phyloP scores from a whole-genome alignment of 2,888 invertebrate species.

The Plebejus argus region DNA sequence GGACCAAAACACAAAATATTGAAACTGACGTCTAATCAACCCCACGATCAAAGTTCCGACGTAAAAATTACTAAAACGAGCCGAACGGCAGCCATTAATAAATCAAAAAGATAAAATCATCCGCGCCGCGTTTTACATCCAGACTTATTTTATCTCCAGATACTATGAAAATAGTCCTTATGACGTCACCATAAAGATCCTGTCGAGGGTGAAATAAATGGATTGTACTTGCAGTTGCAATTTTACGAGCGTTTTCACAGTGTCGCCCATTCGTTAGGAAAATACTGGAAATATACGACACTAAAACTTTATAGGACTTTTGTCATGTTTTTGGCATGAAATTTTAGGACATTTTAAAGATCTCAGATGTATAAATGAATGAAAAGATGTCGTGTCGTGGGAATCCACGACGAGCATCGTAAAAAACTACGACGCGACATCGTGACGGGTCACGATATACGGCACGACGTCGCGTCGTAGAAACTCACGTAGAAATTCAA shows the following conservation, averaged over 20 bases:
- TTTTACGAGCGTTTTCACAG: slow-evolving; percentile 18
- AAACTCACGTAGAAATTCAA: too few species aligned
- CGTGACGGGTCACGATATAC: too few species aligned
- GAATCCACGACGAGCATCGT: too few species aligned
- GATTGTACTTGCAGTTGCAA: slow-evolving; percentile 5
- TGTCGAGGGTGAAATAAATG: neutral
- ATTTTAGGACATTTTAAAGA: neutral
- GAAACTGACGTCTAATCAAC: neutral
- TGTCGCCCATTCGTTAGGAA: neutral
- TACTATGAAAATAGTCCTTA: neutral
- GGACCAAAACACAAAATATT: neutral
- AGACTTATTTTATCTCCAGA: neutral
- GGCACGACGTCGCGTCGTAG: too few species aligned
- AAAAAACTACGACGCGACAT: too few species aligned
- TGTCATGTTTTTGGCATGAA: neutral
- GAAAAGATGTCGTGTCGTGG: too few species aligned
- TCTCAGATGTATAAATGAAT: too few species aligned
- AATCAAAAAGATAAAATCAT: slow-evolving; percentile 31
- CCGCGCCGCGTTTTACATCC: neutral
- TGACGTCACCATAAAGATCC: neutral
- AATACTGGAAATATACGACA: neutral
- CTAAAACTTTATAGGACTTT: neutral
- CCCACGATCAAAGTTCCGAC: slow-evolving; percentile 18
- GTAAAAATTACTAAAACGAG: slow-evolving; percentile 18
- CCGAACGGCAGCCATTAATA: slow-evolving; percentile 9